These are phyloP conservation scores for Mola mola DNA, from an alignment of 2,113 vertebrate genomes.

Conservation along the genomic window DNA sequence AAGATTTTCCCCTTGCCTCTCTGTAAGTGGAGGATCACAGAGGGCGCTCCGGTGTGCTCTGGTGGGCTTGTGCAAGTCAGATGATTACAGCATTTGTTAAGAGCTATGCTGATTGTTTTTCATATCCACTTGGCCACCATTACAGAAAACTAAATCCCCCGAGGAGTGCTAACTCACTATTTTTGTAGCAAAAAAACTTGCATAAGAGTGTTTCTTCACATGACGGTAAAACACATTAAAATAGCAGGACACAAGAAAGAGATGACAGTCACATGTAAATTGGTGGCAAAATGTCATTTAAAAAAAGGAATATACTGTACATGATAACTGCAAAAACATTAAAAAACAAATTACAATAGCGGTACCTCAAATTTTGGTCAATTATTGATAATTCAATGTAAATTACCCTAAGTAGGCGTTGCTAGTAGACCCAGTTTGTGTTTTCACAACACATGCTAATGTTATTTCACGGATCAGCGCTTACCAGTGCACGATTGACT, in stretches of 20 bases:
- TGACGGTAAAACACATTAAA: constrained; percentile 34
- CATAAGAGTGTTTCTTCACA: too few relatives aligned
- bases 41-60: constrained; percentile 44
- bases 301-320: too few relatives aligned
- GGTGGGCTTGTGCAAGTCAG: constrained; percentile 67
- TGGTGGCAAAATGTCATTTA: too few relatives aligned
- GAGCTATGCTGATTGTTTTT: constrained; percentile 83
- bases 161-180: constrained; percentile 75
- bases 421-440: constrained; percentile 40
- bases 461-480: constrained; percentile 57
- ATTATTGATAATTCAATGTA: background rate
- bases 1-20: constrained; percentile 49
- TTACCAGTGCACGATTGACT: constrained; percentile 45
- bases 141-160: constrained; percentile 85
- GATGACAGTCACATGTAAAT: too few relatives aligned
- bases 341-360: too few relatives aligned
- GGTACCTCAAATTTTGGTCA: background rate
- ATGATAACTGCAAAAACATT: too few relatives aligned
- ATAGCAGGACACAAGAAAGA: too few relatives aligned
- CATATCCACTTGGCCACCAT: constrained; percentile 85
- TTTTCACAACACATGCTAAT: constrained; percentile 42
- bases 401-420: constrained; percentile 41
- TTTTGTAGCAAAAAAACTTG: too few relatives aligned
- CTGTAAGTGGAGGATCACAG: constrained; percentile 51
- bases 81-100: constrained; percentile 87